phyloP scores from a whole-genome alignment of 1,140 invertebrate genomes.

The Alviniconcha marisindica region DNA sequence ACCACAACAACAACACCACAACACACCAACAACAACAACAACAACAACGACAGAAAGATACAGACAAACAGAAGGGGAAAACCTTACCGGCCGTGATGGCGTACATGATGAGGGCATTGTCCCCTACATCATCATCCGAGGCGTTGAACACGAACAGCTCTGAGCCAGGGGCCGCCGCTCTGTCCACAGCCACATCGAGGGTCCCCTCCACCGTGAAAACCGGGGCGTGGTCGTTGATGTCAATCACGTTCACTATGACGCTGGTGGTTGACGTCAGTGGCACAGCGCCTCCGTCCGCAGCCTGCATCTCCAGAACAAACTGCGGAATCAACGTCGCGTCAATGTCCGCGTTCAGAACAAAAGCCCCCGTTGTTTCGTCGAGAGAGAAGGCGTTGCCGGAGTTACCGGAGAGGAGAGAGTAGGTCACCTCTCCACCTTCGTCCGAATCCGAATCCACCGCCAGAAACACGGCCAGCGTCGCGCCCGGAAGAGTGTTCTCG shows the following conservation, averaged over 20 bases:
- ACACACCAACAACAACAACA: too few species aligned
- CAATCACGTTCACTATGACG: not conserved
- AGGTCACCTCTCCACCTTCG: not conserved
- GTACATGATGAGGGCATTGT: not conserved
- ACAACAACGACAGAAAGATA: too few species aligned
- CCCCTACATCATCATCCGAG: not conserved
- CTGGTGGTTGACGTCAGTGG: not conserved
- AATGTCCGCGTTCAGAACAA: not conserved
- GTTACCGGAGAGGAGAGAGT: not conserved
- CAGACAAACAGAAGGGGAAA: too few species aligned
- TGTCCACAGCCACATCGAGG: not conserved
- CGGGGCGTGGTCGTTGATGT: constrained; percentile 19
- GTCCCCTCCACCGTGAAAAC: not conserved
- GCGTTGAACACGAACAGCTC: not conserved
- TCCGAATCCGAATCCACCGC: not conserved
- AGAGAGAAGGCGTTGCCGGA: not conserved
- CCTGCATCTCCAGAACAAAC: not conserved
- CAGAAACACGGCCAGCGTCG: not conserved
- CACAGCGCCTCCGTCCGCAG: not conserved
- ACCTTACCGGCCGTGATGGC: constrained; percentile 2
- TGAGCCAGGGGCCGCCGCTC: not conserved
- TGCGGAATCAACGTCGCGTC: not conserved
- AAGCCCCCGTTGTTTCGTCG: not conserved
- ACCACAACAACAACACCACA: too few species aligned
- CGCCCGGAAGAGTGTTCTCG: not conserved